phyloP scores from a whole-genome alignment of 2,113 vertebrate genomes.

The Hiodon tergisus region DNA sequence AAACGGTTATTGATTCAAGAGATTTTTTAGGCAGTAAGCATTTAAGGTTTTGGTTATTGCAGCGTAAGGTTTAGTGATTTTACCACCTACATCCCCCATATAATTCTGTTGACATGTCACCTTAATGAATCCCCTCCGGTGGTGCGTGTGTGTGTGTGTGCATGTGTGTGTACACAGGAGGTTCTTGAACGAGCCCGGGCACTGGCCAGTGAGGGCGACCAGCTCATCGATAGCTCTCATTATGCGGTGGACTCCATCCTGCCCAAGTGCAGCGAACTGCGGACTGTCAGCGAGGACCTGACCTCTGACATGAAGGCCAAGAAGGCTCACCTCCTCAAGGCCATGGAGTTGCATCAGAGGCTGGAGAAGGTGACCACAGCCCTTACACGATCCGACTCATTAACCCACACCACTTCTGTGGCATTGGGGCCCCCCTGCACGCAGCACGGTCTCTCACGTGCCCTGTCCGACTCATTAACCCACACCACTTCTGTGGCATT shows the following conservation, averaged over 20 bases:
- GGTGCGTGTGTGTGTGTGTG: too few relatives aligned
- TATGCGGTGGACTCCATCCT: slow-evolving; percentile 90
- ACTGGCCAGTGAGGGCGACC: slow-evolving; percentile 70
- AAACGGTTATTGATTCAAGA: too few relatives aligned
- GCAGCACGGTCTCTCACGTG: background rate
- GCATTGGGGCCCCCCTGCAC: background rate
- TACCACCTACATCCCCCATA: too few relatives aligned
- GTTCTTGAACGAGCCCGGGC: slow-evolving; percentile 64
- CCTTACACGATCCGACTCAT: background rate
- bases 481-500: background rate
- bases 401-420: background rate
- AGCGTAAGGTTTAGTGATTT: too few relatives aligned
- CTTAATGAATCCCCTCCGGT: too few relatives aligned
- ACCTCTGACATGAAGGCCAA: slow-evolving; percentile 48
- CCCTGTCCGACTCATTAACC: background rate
- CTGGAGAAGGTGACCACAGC: slow-evolving; percentile 74
- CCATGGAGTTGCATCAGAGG: slow-evolving; percentile 76
- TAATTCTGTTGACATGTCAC: too few relatives aligned
- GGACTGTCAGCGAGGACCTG: slow-evolving; percentile 61
- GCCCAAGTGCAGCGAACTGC: slow-evolving; percentile 86
- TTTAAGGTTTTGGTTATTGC: too few relatives aligned
- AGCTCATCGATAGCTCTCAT: slow-evolving; percentile 77
- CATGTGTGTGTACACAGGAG: slow-evolving; percentile 56
- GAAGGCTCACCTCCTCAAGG: slow-evolving; percentile 71
- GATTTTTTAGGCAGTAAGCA: too few relatives aligned